Conservation (phyloP, 2,113 vertebrate genomes). For the Ceyx cyanopectus region DNA sequence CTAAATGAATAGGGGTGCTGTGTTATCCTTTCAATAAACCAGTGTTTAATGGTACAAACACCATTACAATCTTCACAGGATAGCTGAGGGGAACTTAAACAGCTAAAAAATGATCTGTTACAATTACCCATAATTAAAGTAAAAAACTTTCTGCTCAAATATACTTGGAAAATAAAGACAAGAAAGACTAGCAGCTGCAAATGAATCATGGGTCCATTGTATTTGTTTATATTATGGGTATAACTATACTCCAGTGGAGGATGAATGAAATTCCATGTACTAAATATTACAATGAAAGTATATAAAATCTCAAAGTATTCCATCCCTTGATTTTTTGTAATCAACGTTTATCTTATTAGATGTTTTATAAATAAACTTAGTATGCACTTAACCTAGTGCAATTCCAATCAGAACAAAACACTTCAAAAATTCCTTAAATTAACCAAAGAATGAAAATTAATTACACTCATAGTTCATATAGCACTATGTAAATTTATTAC, state of each 20-base stretch:
- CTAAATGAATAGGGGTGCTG: not conserved
- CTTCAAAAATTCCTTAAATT: not conserved
- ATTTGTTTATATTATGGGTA: not conserved
- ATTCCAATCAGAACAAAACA: not conserved
- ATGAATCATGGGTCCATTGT: not conserved
- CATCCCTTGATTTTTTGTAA: not conserved
- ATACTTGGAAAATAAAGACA: not conserved
- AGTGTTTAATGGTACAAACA: not conserved
- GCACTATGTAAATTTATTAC: not conserved
- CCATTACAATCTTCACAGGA: not conserved
- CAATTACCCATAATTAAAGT: not conserved
- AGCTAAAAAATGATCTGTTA: not conserved
- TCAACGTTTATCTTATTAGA: not conserved
- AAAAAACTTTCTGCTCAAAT: not conserved
- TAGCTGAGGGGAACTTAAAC: not conserved
- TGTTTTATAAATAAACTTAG: not conserved
- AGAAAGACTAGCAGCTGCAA: not conserved
- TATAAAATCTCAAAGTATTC: not conserved
- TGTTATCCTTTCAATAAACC: not conserved
- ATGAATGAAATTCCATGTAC: not conserved
- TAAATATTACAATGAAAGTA: not conserved
- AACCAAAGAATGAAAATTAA: not conserved
- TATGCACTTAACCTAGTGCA: not conserved
- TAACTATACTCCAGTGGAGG: not conserved
- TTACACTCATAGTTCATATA: not conserved